Evolutionary conservation across 2,888 invertebrate genomes (phyloP), one percentile per base, ranked within the genome.

Genomic region (Ophion costatus): DNA sequence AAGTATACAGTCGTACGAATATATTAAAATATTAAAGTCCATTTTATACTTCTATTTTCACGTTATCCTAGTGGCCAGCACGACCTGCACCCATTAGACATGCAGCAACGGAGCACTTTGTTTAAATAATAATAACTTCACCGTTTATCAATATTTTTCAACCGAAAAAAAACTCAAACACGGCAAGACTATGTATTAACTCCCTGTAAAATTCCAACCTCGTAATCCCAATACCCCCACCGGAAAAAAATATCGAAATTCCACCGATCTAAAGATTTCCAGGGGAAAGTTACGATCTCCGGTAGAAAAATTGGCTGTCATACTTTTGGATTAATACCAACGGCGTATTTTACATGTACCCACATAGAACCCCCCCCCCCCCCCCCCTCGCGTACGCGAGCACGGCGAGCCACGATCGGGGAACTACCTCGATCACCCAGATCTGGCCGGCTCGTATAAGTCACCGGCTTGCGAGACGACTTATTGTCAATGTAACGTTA

Each of bases 381-480:
- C 7, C 38, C 9, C 9, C 38, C 0, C 9, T 1, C 1, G 38
- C 5, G 38, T 38, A 38, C 38, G 9, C 38, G 38, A 38, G 38
- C 14, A 51, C 14, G 14, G 17, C 1, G 17, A 51, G 51, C 51
- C 17, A 51, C 4, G 51, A 17, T 51, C 51, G 51, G 4, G 17
- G 51, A 17, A 14, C 4, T 51, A 17, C 17, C 51, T 14, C 64
- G 73, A 77, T 67, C 61, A 79, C 79, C 79, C 79, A 79, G 82
- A 79, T 56, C 74, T 75, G 22, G 7, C 51, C 51, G 51, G 51
- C 45, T 22, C 22, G 75, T 73, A 75, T 80, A 79, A 82, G 71
- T 85, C 80, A 80, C 66, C 76, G 64, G 67, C 67, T 76, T n/a
- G 17, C 73, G 76, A 66, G 73, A 24, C 67, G 80, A 82, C 51